These are phyloP conservation scores for Mactromeris polynyma DNA, from an alignment of 2,888 invertebrate species.

Conservation along the genomic window DNA sequence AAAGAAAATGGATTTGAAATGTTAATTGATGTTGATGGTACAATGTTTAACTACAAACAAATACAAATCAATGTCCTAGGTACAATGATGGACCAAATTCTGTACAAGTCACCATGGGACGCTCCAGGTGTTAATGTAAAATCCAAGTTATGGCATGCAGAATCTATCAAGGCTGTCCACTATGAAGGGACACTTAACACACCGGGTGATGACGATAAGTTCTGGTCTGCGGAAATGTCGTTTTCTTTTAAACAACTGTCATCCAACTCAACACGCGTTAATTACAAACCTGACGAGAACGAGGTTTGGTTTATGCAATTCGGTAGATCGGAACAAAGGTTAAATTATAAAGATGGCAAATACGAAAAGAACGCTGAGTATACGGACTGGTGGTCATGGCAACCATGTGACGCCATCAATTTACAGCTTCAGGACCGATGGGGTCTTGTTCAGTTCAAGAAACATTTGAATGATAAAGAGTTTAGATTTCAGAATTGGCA, in stretches of 20 bases:
- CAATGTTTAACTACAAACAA: constrained; percentile 68
- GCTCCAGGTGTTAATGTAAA: background rate
- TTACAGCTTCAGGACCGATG: constrained; percentile 67
- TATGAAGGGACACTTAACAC: constrained; percentile 71
- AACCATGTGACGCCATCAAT: constrained; percentile 54
- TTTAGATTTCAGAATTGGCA: constrained; percentile 63
- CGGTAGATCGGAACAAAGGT: constrained; percentile 29
- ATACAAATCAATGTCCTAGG: constrained; percentile 66
- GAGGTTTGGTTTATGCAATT: constrained; percentile 56
- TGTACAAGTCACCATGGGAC: constrained; percentile 52
- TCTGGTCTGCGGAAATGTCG: constrained; percentile 46
- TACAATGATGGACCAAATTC: constrained; percentile 63
- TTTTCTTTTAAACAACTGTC: constrained; percentile 40
- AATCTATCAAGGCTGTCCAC: constrained; percentile 53
- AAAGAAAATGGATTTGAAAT: constrained; percentile 49
- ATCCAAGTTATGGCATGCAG: constrained; percentile 35
- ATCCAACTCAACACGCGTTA: constrained; percentile 16
- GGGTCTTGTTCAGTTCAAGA: constrained; percentile 77
- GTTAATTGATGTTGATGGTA: constrained; percentile 43
- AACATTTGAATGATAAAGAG: constrained; percentile 22
- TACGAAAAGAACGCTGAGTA: background rate
- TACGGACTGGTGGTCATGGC: constrained; percentile 58
- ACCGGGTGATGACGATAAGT: constrained; percentile 55
- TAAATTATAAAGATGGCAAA: constrained; percentile 10
- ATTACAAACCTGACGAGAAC: constrained; percentile 36